Conservation (phyloP, 2,797 vertebrate species). For the Acanthis flammea region DNA sequence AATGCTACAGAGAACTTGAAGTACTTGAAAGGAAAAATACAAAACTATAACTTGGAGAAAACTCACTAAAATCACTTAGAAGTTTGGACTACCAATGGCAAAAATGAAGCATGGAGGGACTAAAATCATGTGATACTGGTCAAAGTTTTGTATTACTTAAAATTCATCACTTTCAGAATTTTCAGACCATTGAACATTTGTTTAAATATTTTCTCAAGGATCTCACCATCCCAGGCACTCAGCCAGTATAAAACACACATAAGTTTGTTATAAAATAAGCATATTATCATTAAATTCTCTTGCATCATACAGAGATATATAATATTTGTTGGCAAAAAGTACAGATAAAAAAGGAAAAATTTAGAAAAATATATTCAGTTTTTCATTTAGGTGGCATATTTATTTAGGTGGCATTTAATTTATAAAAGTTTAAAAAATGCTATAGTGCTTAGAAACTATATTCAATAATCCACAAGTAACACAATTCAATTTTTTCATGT, state of each 20-base stretch:
- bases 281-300: neutral
- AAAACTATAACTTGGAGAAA: neutral
- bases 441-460: neutral
- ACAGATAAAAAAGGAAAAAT: neutral
- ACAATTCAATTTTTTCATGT: neutral
- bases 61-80: neutral
- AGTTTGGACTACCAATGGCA: neutral
- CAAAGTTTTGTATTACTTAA: neutral
- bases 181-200: neutral
- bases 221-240: neutral
- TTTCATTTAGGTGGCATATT: neutral
- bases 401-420: neutral
- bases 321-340: neutral
- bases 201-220: neutral
- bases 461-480: neutral
- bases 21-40: neutral
- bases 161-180: neutral
- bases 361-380: neutral
- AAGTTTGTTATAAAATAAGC: neutral
- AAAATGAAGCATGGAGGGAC: neutral
- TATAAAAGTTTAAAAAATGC: neutral
- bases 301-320: neutral
- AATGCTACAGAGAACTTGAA: neutral
- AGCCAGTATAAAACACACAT: neutral
- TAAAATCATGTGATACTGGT: neutral